A percentile compares a stretch with the other conserved stretches of the same genome.
Evolutionary conservation across 2,888 invertebrate species (phyloP).

Genomic region (Rapana venosa): DNA sequence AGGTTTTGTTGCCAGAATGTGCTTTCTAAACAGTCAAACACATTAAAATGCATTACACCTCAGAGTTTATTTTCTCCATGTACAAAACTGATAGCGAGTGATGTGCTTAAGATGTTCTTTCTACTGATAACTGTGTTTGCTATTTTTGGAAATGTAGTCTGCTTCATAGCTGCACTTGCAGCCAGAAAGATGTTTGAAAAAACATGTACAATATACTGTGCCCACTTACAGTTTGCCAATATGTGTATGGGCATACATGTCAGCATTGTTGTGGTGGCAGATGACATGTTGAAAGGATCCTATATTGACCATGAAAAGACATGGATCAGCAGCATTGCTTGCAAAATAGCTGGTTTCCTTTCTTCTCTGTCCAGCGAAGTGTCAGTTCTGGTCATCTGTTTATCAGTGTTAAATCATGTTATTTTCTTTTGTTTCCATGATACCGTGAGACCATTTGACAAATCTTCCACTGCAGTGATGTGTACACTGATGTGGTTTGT

Average conservation of each 20-base stretch:
- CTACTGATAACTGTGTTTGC: not conserved
- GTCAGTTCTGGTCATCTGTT: not conserved
- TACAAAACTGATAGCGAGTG: not conserved
- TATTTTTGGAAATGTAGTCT: not conserved
- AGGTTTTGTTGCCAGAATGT: slow-evolving; percentile 17
- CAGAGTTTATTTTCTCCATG: not conserved
- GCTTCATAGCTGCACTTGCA: not conserved
- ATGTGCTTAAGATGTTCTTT: not conserved
- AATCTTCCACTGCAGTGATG: not conserved
- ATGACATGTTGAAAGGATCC: not conserved
- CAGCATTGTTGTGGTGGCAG: not conserved
- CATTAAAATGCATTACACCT: not conserved
- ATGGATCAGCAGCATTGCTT: not conserved
- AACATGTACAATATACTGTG: not conserved
- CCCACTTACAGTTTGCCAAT: not conserved
- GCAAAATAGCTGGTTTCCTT: not conserved
- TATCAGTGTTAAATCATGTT: not conserved
- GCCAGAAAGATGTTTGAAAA: not conserved
- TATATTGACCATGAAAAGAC: not conserved
- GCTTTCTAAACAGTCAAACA: not conserved
- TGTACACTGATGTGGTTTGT: not conserved
- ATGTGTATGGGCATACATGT: not conserved
- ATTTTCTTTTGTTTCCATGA: not conserved
- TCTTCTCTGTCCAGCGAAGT: not conserved
- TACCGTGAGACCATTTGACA: not conserved